Evolutionary conservation across 2,113 vertebrate species (phyloP).

Genomic region (Oryzias celebensis): DNA sequence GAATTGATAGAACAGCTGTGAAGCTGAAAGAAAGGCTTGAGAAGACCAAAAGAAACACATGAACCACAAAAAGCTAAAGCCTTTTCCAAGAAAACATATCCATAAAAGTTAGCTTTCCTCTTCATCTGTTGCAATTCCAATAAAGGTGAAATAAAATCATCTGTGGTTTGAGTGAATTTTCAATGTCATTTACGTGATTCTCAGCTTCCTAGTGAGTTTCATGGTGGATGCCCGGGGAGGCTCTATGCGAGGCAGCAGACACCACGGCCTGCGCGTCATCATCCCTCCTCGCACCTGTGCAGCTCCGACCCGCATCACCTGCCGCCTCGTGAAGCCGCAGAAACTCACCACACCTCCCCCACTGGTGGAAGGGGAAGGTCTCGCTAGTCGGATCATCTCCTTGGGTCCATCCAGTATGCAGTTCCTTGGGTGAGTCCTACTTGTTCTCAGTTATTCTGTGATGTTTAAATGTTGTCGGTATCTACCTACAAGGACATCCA

Average conservation of each 20-base stretch:
- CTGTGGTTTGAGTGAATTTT: not conserved
- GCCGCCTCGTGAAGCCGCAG: conserved; percentile 94
- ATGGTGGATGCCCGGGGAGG: conserved; percentile 97
- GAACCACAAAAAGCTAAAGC: too few species aligned
- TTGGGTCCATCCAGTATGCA: conserved; percentile 91
- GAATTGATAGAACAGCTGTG: too few species aligned
- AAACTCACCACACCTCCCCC: conserved; percentile 88
- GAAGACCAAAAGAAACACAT: too few species aligned
- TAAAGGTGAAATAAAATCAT: too few species aligned
- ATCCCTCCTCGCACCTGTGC: conserved; percentile 91
- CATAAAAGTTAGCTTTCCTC: too few species aligned
- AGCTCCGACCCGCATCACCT: conserved; percentile 92
- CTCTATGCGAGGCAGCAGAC: conserved; percentile 94
- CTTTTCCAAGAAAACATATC: too few species aligned
- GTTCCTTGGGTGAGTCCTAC: conserved; percentile 87
- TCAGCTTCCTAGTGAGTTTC: conserved; percentile 96
- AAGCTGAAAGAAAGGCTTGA: too few species aligned
- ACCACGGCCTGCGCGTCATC: conserved; percentile 90
- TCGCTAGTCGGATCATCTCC: conserved; percentile 90
- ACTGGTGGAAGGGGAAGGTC: conserved; percentile 91
- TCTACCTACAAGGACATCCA: too few species aligned
- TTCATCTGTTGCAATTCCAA: too few species aligned
- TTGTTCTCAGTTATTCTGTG: not conserved
- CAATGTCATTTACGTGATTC: conserved; percentile 3
- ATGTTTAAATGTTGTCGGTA: not conserved